Evolutionary conservation across 2,888 invertebrate species (phyloP).

Genomic region (Yponomeuta evonymella): DNA sequence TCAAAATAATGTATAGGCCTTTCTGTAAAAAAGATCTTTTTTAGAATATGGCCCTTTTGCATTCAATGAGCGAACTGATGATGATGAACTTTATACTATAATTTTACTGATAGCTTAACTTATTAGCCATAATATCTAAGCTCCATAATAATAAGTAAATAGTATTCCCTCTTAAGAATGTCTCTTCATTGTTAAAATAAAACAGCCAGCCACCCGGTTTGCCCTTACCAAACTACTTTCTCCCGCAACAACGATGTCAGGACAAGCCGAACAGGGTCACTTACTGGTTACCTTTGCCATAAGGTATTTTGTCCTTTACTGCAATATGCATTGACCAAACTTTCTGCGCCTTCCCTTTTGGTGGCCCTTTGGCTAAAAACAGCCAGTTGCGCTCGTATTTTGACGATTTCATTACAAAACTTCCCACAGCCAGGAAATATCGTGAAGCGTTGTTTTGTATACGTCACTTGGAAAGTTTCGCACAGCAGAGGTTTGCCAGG

Average conservation of each 20-base stretch:
- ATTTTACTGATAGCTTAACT: too few species aligned
- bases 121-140: too few species aligned
- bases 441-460: neutral
- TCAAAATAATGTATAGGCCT: too few species aligned
- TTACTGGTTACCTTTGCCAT: neutral
- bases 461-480: neutral
- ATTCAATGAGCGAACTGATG: too few species aligned
- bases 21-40: too few species aligned
- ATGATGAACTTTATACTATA: too few species aligned
- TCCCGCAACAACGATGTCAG: neutral
- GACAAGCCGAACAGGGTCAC: neutral
- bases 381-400: slow-evolving; percentile 33
- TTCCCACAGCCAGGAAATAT: slow-evolving; percentile 24
- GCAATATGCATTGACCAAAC: neutral
- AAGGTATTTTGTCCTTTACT: neutral
- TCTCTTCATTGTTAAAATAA: too few species aligned
- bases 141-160: too few species aligned
- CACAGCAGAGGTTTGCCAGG: neutral
- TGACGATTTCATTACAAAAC: slow-evolving; percentile 33
- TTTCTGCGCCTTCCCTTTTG: neutral
- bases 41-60: too few species aligned
- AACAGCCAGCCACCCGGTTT: too few species aligned
- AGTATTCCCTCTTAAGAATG: too few species aligned
- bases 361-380: slow-evolving; percentile 24
- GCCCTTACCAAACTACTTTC: too few species aligned